phyloP scores from a whole-genome alignment of 2,113 vertebrate species.

The Herpetotheres cachinnans region DNA sequence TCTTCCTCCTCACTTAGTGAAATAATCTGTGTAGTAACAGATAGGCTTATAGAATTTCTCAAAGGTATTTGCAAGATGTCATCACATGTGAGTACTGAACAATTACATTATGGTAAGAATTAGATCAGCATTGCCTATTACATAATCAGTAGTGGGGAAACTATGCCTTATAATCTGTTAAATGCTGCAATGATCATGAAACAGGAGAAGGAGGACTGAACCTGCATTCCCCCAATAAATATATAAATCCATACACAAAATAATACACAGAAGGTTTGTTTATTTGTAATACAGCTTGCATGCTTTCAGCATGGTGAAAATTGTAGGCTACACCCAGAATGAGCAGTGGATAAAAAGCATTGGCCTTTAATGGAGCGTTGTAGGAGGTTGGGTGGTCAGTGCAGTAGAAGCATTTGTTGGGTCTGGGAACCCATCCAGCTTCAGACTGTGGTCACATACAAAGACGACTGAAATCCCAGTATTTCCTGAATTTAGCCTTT shows the following conservation, averaged over 20 bases:
- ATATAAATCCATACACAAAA: neutral
- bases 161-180: neutral
- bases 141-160: neutral
- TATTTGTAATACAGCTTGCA: neutral
- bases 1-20: neutral
- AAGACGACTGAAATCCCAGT: neutral
- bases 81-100: neutral
- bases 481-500: constrained; percentile 17
- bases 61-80: neutral
- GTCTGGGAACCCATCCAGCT: neutral
- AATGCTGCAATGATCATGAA: neutral
- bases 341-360: neutral
- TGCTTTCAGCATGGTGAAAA: neutral
- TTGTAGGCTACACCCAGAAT: neutral
- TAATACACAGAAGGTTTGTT: neutral
- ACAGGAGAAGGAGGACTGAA: neutral
- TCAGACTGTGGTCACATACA: neutral
- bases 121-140: neutral
- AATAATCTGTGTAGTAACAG: neutral
- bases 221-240: neutral
- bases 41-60: neutral
- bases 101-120: neutral
- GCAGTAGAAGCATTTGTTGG: neutral
- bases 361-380: neutral
- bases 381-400: neutral